Evolutionary conservation across 2,797 vertebrate genomes (phyloP), one percentile per base, ranked within the genome.

Genomic region (Lateolabrax maculatus): DNA sequence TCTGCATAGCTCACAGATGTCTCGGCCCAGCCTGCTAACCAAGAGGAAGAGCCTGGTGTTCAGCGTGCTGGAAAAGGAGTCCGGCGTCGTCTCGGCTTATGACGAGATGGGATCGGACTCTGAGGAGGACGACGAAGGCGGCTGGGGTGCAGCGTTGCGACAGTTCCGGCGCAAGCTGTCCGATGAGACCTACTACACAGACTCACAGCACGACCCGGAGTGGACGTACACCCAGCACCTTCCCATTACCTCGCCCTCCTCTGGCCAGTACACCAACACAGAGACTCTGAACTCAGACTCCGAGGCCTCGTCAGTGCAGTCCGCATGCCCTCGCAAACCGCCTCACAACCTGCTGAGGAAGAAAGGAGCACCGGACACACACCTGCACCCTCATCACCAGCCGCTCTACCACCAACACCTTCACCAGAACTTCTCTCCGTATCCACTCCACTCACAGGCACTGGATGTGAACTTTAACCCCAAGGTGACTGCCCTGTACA

Each of bases 391-490:
- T 75, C 84, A 86, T 52, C 85, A 94, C 74, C 84, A 86, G 64
- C 82, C 85, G 1, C 31, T 80, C 27, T 87, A 90, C 80, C 90
- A 89, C 52, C 90, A 80, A 61, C 89, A 90, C 61, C 77, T 75
- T 6, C 93, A 91, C 39, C 90, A 94, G 75, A 93, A 90, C 88
- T 27, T 83, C 62, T 71, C 89, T 18, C 85, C 87, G 0, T 86
- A 90, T 25, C 79, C 85, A 15, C 79, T 92, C 67, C 90, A 86
- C 53, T 75, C 91, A 51, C 94, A 95, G 72, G 91, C 95, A 2
- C 90, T 99, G 84, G 98, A 99, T 53, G 95, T 99, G 64, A 99
- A 99, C 92, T 98, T 98, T 89, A 99, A 99, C 87, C 97, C 96
- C 11, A 97, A 96, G 91, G 88, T 95, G 19, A 79, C 55, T 71